phyloP scores from a whole-genome alignment of 2,113 vertebrate species.

The Monopterus albus region DNA sequence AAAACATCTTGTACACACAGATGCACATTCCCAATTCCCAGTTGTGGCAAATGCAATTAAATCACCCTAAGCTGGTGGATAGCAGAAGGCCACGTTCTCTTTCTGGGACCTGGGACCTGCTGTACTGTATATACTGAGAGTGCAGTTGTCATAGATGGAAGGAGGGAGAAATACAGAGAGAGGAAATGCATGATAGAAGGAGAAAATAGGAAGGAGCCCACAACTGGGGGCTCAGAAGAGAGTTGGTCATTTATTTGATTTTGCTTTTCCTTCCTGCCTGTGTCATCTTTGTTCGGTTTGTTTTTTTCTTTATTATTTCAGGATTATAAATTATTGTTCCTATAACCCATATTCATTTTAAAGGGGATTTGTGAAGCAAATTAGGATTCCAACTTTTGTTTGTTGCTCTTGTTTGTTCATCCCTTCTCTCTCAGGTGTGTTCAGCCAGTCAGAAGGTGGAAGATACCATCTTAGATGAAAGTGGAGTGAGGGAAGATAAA shows the following conservation, averaged over 20 bases:
- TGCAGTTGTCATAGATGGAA: constrained; percentile 48
- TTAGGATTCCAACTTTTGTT: constrained; percentile 47
- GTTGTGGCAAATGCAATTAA: constrained; percentile 40
- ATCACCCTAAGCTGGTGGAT: constrained; percentile 62
- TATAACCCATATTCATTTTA: constrained; percentile 38
- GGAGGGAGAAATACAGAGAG: constrained; percentile 43
- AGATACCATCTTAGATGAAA: too few species aligned
- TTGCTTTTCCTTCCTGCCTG: constrained; percentile 9
- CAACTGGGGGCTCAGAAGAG: constrained; percentile 58
- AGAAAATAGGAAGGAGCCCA: constrained; percentile 10
- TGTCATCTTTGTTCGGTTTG: constrained; percentile 44
- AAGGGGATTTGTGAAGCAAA: constrained; percentile 61
- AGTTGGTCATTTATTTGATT: constrained; percentile 40
- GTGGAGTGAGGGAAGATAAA: too few species aligned
- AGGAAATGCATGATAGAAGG: constrained; percentile 24
- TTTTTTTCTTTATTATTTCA: constrained; percentile 45
- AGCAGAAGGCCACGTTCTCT: constrained; percentile 62
- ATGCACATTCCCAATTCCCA: constrained; percentile 37
- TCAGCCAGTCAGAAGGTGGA: too few species aligned
- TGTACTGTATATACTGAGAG: constrained; percentile 48
- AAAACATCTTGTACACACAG: constrained; percentile 18
- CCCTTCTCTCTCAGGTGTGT: constrained; percentile 4
- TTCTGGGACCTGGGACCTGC: constrained; percentile 54
- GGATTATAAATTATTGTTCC: constrained; percentile 51
- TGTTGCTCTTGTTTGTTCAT: constrained; percentile 27